Conservation (phyloP, 64 coral and sea anemone species). For the Montipora foliosa region DNA sequence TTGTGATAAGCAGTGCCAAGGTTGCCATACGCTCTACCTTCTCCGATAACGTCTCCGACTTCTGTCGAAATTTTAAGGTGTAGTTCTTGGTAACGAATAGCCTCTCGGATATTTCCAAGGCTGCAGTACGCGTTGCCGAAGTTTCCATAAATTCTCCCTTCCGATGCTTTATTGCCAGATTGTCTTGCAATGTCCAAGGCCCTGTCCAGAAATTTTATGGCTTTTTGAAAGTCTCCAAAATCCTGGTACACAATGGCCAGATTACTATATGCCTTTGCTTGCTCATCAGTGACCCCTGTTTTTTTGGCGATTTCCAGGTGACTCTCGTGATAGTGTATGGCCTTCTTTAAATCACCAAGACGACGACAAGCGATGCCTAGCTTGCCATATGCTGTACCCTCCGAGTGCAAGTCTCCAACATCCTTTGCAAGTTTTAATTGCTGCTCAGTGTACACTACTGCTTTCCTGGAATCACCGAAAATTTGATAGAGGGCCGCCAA, state of each 20-base stretch:
- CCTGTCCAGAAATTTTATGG: not conserved
- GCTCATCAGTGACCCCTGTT: not conserved
- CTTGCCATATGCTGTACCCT: not conserved
- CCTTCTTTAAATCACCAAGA: slow-evolving; percentile 11
- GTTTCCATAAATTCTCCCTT: not conserved
- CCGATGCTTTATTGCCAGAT: not conserved
- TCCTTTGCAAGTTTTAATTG: not conserved
- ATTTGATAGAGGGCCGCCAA: not conserved
- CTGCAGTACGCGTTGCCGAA: slow-evolving; percentile 15
- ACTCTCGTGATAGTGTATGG: slow-evolving; percentile 9
- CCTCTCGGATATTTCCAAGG: not conserved
- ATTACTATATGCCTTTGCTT: not conserved
- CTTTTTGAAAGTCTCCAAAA: slow-evolving; percentile 27
- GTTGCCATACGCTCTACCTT: not conserved
- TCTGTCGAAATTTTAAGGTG: not conserved
- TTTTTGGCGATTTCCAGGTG: slow-evolving; percentile 4
- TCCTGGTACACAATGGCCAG: not conserved
- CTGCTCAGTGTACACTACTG: not conserved
- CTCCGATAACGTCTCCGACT: not conserved
- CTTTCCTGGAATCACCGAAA: not conserved
- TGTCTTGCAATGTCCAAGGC: not conserved
- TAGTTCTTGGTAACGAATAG: slow-evolving; percentile 1
- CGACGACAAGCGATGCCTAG: slow-evolving; percentile 7
- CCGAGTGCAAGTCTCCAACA: not conserved
- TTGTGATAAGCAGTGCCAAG: not conserved